Percentiles rank a stretch among this genome's conserved stretches.
phyloP scores from a whole-genome alignment of 2,888 invertebrate genomes.

The Drosophila melanosoma region DNA sequence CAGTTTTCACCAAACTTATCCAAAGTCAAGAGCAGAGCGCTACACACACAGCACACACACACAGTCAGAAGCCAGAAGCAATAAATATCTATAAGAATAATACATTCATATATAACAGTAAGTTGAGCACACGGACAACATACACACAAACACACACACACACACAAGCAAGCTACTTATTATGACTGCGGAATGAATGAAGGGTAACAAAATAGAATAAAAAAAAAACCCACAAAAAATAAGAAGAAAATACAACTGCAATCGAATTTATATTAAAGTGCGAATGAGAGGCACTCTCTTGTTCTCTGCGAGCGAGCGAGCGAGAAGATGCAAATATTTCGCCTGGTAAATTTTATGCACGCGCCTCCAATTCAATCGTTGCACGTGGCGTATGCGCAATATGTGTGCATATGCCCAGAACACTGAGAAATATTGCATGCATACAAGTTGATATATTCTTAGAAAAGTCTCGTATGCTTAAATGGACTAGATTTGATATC shows the following conservation, averaged over 20 bases:
- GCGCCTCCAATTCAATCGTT: constrained; percentile 56
- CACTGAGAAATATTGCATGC: constrained; percentile 4
- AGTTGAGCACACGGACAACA: constrained; percentile 7
- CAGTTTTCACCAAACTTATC: constrained; percentile 82
- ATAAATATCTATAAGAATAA: constrained; percentile 35
- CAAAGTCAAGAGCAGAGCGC: constrained; percentile 71
- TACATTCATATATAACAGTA: constrained; percentile 21
- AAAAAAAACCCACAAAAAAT: constrained; percentile 2
- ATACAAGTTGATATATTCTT: background rate
- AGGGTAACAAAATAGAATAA: constrained; percentile 14
- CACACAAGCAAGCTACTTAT: constrained; percentile 7
- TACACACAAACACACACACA: background rate
- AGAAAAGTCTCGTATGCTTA: background rate
- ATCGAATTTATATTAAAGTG: constrained; percentile 53
- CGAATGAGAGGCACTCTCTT: background rate
- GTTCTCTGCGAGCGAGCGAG: constrained; percentile 8
- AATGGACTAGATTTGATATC: background rate
- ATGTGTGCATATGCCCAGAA: constrained; percentile 27
- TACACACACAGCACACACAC: constrained; percentile 32
- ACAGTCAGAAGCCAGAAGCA: constrained; percentile 26
- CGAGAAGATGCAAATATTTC: constrained; percentile 25
- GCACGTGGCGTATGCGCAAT: constrained; percentile 75
- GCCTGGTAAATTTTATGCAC: constrained; percentile 59
- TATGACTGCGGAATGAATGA: constrained; percentile 32
- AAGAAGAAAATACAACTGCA: constrained; percentile 45